These are phyloP conservation scores for Nothobranchius kuhntae DNA, from an alignment of 2,113 vertebrate species.

Conservation along the genomic window DNA sequence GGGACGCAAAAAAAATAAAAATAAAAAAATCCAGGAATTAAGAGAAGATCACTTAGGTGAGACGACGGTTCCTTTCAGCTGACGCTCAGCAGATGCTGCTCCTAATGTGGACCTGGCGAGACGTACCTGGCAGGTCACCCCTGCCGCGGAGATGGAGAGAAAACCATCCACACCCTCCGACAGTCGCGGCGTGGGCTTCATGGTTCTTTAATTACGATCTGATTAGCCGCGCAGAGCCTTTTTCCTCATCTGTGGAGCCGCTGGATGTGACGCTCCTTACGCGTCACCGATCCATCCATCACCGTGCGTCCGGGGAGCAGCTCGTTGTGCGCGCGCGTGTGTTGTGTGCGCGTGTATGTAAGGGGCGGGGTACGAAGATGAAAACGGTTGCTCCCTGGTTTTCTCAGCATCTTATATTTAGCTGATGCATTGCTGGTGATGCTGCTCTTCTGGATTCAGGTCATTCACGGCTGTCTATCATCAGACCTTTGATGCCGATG, in stretches of 20 bases:
- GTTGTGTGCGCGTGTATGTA: not conserved
- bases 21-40: conserved; percentile 11
- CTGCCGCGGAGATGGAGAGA: conserved; percentile 15
- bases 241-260: not conserved
- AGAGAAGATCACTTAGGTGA: conserved; percentile 33
- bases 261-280: conserved; percentile 22
- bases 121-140: conserved; percentile 50
- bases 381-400: conserved; percentile 8
- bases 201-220: conserved; percentile 19
- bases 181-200: not conserved
- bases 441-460: not conserved
- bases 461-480: too few relatives aligned
- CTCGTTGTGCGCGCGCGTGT: not conserved
- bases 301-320: not conserved
- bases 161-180: not conserved
- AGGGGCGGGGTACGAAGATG: conserved; percentile 3
- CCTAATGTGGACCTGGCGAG: conserved; percentile 28
- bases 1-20: not conserved
- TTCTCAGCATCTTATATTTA: not conserved
- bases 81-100: conserved; percentile 22
- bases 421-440: not conserved
- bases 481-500: too few relatives aligned
- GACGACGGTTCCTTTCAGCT: conserved; percentile 34
- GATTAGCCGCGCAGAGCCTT: conserved; percentile 6
- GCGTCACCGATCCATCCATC: conserved; percentile 27